Base-by-base conservation (phyloP, 2,113 vertebrate species). In the Zosterops japonicus region DNA sequence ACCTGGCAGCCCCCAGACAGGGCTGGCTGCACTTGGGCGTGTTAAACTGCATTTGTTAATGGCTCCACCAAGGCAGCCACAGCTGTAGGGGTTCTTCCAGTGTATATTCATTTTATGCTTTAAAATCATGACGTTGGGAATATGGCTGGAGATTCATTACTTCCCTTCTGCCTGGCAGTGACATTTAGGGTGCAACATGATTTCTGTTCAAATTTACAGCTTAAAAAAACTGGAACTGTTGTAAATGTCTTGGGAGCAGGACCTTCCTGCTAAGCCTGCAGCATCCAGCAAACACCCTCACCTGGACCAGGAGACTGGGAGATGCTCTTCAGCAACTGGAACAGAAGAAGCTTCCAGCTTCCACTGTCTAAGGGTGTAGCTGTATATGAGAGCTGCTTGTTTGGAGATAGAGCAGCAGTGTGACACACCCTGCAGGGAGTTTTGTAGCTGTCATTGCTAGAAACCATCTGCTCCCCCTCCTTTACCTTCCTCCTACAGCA, bases 31-130 rank as follows among this genome's bases (percentile, higher is more conserved):
- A 24, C 44, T 93, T 56, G 82, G 47, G 55, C 0, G 0, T 75
- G 52, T 94, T 93, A 89, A 47, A 28, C 72, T 90, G 80, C 56
- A 64, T 94, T 95, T 87, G 33, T 82, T 87, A 90, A 92, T 84
- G 59, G 88, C 80, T 81, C 86, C 53, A 88, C 60, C 25, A n/a
- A 93, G 56, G 36, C 85, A 91, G 82, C 46, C 83, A 86, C 83
- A 94, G 93, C 93, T 93, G 79, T 28, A 68, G 71, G 67, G 80
- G 69, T 87, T 96, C 92, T 87, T 88, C 52, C 41, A 68, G 61
- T 78, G 28, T 74, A 82, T 65, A 76, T 74, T 53, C 47, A 72
- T 87, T 78, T 95, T 78, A 64, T 76, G 18, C 33, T 68, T 87
- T 61, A 41, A 95, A 94, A 81, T 83, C 11, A 68, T 46, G 64